Conservation (phyloP, 2,113 vertebrate species). For the Trichechus manatus region DNA sequence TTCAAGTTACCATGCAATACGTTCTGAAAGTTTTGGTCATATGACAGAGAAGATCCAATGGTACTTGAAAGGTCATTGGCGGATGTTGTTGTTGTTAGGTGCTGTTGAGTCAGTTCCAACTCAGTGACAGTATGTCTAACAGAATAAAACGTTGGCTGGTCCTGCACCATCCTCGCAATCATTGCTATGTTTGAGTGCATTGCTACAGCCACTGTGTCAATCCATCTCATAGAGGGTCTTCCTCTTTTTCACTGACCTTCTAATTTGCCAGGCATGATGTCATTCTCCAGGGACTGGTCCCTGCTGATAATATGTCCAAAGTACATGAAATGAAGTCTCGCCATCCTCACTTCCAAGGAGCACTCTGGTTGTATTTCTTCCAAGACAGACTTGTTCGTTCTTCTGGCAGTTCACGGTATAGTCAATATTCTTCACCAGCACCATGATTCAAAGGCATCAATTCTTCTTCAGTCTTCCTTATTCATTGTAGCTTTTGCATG, state of each 20-base stretch:
- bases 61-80: not conserved
- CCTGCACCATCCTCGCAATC: not conserved
- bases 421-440: not conserved
- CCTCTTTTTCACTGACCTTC: not conserved
- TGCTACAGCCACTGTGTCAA: not conserved
- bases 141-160: not conserved
- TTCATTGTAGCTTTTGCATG: not conserved
- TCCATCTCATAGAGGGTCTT: not conserved
- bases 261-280: too few species aligned
- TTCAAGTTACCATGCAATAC: not conserved
- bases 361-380: not conserved
- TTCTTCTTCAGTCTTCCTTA: not conserved
- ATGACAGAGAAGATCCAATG: not conserved
- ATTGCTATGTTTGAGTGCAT: not conserved
- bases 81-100: not conserved
- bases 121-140: not conserved
- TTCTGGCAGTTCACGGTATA: not conserved
- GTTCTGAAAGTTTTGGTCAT: not conserved
- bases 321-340: not conserved
- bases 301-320: not conserved
- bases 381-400: not conserved
- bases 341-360: not conserved
- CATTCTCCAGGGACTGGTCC: not conserved
- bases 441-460: too few species aligned
- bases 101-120: not conserved